phyloP scores from a whole-genome alignment of 2,888 invertebrate genomes.

The Patella ulyssiponensis region DNA sequence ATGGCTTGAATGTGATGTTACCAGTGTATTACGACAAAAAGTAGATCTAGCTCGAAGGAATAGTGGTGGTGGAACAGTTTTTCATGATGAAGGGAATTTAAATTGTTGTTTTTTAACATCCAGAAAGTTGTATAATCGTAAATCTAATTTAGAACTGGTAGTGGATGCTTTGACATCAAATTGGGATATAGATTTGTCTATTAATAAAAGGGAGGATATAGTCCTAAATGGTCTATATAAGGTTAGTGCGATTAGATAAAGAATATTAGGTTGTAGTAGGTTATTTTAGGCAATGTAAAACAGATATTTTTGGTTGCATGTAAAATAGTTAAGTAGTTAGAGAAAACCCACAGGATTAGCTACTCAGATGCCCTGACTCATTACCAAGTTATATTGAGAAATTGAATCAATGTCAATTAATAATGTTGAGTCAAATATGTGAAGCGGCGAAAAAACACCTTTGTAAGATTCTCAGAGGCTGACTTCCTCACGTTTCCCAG shows the following conservation, averaged over 20 bases:
- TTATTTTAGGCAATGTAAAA: too few species aligned
- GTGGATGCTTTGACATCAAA: conserved; percentile 85
- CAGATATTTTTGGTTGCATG: too few species aligned
- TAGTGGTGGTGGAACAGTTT: conserved; percentile 96
- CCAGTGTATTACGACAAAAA: conserved; percentile 78
- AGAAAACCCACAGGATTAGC: too few species aligned
- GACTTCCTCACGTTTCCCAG: too few species aligned
- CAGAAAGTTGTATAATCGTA: conserved; percentile 86
- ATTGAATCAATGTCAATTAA: too few species aligned
- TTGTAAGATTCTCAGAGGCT: too few species aligned
- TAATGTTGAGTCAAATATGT: too few species aligned
- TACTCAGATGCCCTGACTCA: too few species aligned
- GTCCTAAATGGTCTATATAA: conserved; percentile 79
- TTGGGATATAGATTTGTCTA: conserved; percentile 83
- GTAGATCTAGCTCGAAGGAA: conserved; percentile 88
- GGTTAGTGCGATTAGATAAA: conserved; percentile 45
- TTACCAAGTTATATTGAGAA: too few species aligned
- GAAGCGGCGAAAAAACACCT: too few species aligned
- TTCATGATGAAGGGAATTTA: conserved; percentile 87
- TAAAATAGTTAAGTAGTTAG: too few species aligned
- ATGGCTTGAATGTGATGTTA: conserved; percentile 90
- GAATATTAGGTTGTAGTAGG: too few species aligned
- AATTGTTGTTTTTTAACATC: conserved; percentile 89
- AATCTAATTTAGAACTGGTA: conserved; percentile 89
- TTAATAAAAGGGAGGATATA: conserved; percentile 90